Conservation (phyloP, 2,888 invertebrate species). For the Bombyx huttoni region DNA sequence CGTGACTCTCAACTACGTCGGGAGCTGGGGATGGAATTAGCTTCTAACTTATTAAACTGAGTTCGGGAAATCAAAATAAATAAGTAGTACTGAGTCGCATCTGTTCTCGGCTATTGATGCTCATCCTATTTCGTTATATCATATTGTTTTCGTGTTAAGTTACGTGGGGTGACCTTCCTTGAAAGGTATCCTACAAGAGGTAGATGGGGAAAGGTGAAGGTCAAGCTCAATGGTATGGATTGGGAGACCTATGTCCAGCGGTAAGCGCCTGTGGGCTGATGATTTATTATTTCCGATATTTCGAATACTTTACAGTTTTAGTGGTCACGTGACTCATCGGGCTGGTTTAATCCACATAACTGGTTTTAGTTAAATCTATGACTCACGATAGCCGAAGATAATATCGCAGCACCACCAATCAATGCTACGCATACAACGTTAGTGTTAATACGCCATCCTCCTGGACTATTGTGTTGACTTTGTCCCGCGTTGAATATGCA, state of each 20-base stretch:
- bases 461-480: slow-evolving; percentile 24
- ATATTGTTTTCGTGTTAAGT: neutral
- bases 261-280: too few species aligned
- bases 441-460: slow-evolving; percentile 3
- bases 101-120: neutral
- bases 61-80: too few species aligned
- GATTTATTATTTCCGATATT: too few species aligned
- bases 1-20: slow-evolving; percentile 18
- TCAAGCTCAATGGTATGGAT: too few species aligned
- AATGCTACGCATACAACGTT: neutral
- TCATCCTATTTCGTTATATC: neutral
- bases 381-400: too few species aligned
- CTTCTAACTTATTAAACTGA: neutral
- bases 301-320: too few species aligned
- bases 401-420: too few species aligned
- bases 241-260: too few species aligned
- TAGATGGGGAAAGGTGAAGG: neutral
- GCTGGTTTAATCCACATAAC: too few species aligned
- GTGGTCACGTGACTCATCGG: too few species aligned
- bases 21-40: slow-evolving; percentile 14
- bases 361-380: too few species aligned
- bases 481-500: slow-evolving; percentile 58
- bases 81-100: too few species aligned
- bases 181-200: neutral
- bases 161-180: neutral